Evolutionary conservation across 2,797 vertebrate species (phyloP), one percentile per base, ranked within the genome.

Genomic region (Microctenopoma lineatum): DNA sequence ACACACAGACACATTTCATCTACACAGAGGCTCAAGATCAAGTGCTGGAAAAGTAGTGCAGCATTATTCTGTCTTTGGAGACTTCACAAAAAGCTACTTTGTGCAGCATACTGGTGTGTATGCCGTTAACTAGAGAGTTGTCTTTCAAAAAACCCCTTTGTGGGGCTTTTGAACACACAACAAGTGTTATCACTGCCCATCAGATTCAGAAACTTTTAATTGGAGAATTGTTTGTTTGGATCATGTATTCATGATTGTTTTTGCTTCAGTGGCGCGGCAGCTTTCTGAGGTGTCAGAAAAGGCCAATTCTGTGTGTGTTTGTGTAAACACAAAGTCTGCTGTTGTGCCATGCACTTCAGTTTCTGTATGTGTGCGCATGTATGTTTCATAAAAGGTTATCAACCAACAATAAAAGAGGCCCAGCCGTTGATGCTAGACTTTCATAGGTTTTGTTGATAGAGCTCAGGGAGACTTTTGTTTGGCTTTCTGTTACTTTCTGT

Each of bases 331-430:
- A 11, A 16, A 51, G 48, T 62, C 51, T 67, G 42, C 51, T 59
- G 45, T 42, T 75, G 54, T 50, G 48, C 18, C 4, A 36, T 59
- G 68, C 29, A 55, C n/a, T 39, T 66, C 51, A 27, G 15, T 46
- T 21, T 61, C 4, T 21, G 34, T 12, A 4, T 42, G 27, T 56
- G 10, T 55, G 34, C 52, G 14, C 34, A 42, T 48, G 47, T 52
- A 54, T 41, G 2, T 25, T 47, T 62, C 70, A 15, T 61, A 80
- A 71, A 75, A 73, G 78, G 76, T 87, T 84, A 91, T 84, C 80
- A 77, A 42, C 59, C 80, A 77, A 42, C 59, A 47, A 73, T 76
- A 41, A 75, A 73, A 80, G 52, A 16, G 41, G 55, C 38, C 46
- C 79, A 66, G 81, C 65, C 15, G 18, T 73, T 67, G 59, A 72